These are phyloP conservation scores for Phalacrocorax brasilianus DNA, from an alignment of 2,113 vertebrate species.

Conservation along the genomic window DNA sequence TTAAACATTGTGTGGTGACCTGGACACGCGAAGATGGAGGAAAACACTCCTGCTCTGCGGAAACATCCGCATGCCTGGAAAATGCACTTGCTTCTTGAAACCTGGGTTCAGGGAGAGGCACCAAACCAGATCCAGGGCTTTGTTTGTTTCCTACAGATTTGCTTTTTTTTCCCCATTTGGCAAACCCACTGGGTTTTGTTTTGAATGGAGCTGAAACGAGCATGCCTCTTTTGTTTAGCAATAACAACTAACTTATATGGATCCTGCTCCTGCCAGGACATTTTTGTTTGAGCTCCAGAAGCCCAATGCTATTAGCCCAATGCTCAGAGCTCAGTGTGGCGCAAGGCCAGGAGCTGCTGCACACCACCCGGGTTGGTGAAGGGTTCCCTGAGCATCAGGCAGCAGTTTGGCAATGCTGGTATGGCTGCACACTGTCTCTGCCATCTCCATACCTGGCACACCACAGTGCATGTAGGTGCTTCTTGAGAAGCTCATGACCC, in stretches of 20 bases:
- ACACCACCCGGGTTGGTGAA: not conserved
- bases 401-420: not conserved
- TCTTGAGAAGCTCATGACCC: rapidly evolving
- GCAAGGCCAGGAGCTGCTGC: not conserved
- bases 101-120: not conserved
- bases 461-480: rapidly evolving
- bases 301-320: not conserved
- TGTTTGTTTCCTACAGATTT: slow-evolving; percentile 2
- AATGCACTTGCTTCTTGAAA: slow-evolving; percentile 25
- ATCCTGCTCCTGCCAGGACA: slow-evolving; percentile 24
- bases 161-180: slow-evolving; percentile 10
- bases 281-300: slow-evolving; percentile 45
- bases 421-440: not conserved
- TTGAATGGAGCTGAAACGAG: not conserved
- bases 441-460: rapidly evolving
- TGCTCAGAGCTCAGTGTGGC: rapidly evolving
- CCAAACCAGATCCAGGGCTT: not conserved
- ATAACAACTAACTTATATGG: slow-evolving; percentile 44
- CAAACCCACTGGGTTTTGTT: slow-evolving; percentile 38
- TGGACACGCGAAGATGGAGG: rapidly evolving
- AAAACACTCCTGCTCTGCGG: rapidly evolving
- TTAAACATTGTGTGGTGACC: not conserved
- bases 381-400: not conserved
- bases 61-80: not conserved
- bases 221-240: slow-evolving; percentile 53